Conservation (phyloP, 2,113 vertebrate genomes). For the Dicerorhinus sumatrensis region DNA sequence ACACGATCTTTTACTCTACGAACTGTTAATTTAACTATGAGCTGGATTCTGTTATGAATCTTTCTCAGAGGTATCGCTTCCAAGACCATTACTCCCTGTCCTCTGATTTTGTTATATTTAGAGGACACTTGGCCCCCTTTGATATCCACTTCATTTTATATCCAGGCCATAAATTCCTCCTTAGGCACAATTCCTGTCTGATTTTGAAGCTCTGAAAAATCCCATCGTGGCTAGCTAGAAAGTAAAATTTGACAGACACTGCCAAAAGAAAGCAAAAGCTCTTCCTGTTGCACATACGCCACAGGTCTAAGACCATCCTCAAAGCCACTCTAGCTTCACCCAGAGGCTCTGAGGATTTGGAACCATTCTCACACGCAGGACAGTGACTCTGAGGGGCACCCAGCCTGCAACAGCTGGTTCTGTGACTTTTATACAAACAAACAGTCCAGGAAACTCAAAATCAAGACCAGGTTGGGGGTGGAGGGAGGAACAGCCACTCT, state of each 20-base stretch:
- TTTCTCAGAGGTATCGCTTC: background rate
- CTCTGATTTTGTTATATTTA: constrained; percentile 59
- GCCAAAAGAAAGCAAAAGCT: background rate
- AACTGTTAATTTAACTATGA: constrained; percentile 57
- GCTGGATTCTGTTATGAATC: constrained; percentile 28
- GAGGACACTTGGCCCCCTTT: constrained; percentile 49
- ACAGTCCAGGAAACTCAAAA: constrained; percentile 32
- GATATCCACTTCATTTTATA: constrained; percentile 60
- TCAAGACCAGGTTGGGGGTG: background rate
- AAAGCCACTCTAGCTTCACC: background rate
- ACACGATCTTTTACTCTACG: constrained; percentile 34
- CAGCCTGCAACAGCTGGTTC: background rate
- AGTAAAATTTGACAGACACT: constrained; percentile 54
- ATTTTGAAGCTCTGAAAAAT: constrained; percentile 64
- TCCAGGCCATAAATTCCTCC: constrained; percentile 29
- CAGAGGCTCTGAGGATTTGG: background rate
- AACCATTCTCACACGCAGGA: background rate
- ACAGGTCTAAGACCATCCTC: background rate
- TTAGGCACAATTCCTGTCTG: background rate
- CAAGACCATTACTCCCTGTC: constrained; percentile 7
- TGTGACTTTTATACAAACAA: constrained; percentile 1
- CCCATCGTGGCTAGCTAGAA: background rate
- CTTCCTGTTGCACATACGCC: background rate
- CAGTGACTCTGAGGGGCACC: background rate
- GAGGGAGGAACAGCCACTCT: background rate